Percentiles rank a stretch among this genome's conserved stretches.
Evolutionary conservation across 2,888 invertebrate species (phyloP).

Genomic region (Hypercompe scribonia): DNA sequence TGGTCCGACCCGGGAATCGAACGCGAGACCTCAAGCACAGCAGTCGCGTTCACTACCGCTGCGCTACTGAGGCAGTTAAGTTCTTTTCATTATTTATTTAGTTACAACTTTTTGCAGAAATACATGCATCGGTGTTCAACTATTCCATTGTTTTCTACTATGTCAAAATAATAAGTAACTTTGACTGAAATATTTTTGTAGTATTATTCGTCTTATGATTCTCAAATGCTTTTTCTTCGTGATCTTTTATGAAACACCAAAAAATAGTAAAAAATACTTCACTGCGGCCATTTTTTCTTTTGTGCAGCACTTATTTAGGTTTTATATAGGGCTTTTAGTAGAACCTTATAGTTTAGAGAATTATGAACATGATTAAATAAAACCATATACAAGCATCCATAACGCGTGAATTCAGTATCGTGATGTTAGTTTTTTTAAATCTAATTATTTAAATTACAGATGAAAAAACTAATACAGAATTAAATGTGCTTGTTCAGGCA

Average conservation of each 20-base stretch:
- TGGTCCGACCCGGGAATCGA: no score
- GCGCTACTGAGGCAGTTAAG: no score
- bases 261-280: background rate
- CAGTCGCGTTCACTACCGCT: no score
- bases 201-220: background rate
- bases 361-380: background rate
- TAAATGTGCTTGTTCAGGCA: slow-evolving; percentile 27
- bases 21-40: no score
- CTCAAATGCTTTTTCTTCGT: background rate
- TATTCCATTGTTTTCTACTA: no score
- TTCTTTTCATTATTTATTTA: no score
- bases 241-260: background rate
- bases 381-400: background rate
- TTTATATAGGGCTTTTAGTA: background rate
- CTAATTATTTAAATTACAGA: background rate
- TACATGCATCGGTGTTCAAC: no score
- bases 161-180: slow-evolving; percentile 32
- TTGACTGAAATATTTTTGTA: slow-evolving; percentile 27
- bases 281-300: background rate
- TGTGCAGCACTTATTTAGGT: background rate
- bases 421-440: background rate
- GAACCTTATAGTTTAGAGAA: background rate
- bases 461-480: slow-evolving; percentile 24
- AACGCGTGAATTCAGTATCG: background rate
- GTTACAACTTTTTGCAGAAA: no score